A percentile compares a stretch with the other conserved stretches of the same genome.
phyloP scores from a whole-genome alignment of 2,888 invertebrate genomes.

The Polymixis lichenea region DNA sequence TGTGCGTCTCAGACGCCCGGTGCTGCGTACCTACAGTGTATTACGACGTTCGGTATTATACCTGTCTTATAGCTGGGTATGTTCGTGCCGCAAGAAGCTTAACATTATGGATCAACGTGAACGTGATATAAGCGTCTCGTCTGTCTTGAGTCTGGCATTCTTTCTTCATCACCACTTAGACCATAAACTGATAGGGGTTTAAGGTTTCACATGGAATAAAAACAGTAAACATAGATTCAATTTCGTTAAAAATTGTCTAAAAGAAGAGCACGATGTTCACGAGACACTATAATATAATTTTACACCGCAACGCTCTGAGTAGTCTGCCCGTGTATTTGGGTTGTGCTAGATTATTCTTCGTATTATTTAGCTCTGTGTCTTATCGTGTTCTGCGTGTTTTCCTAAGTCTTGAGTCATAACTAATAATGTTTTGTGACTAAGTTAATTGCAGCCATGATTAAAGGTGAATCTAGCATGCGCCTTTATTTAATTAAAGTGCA shows the following conservation, averaged over 20 bases:
- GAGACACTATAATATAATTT: background rate
- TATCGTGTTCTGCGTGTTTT: conserved; percentile 17
- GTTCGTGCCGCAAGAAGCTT: background rate
- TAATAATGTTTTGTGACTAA: conserved; percentile 14
- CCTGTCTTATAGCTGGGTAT: conserved; percentile 4
- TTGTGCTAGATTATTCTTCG: conserved; percentile 25
- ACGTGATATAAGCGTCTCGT: conserved; percentile 7
- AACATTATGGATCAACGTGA: conserved; percentile 9
- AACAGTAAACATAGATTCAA: background rate
- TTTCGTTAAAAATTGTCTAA: background rate
- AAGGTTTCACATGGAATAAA: background rate
- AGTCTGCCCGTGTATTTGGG: background rate
- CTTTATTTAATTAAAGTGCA: background rate
- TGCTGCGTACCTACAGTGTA: conserved; percentile 25
- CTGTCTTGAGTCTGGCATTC: conserved; percentile 16
- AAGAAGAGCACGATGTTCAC: background rate
- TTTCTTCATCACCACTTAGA: background rate
- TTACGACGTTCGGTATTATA: conserved; percentile 26
- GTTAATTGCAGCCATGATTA: conserved; percentile 2
- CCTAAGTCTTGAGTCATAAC: conserved; percentile 17
- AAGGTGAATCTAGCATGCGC: conserved; percentile 4
- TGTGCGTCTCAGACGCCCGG: conserved; percentile 40
- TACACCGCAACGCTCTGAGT: background rate
- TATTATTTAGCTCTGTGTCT: conserved; percentile 6
- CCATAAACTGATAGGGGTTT: background rate